Base-by-base conservation (phyloP, 2,888 invertebrate genomes). In the Tromatobia lineatoria region DNA sequence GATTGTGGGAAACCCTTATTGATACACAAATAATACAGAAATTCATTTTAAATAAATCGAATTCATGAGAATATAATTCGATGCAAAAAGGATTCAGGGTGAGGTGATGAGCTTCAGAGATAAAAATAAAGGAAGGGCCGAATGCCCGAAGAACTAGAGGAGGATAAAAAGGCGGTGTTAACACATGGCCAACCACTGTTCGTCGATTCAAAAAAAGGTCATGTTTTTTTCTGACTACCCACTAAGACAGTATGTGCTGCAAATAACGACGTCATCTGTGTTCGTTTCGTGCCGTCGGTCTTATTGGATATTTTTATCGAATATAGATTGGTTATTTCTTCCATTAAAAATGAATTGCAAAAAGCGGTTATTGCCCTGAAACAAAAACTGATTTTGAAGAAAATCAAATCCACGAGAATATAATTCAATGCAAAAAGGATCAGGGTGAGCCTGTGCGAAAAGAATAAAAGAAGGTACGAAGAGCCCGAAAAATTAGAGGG, bases 171-270 rank as follows among this genome's bases (percentile, higher is more conserved):
- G n/a, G 61, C 75, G 66, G 74, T 83, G 42, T 45, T 77, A 78
- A 78, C 83, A 80, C 75, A 83, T 81, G 64, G 73, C 85, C 70
- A 70, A 77, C 82, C 83, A 81, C 83, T 83, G 80, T 76, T 76
- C 83, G 59, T n/a, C n/a, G n/a, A n/a, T n/a, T n/a, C n/a, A n/a
- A n/a, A n/a, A n/a, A n/a, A n/a, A n/a, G n/a, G n/a, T n/a, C n/a
- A n/a, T n/a, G n/a, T n/a, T n/a, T n/a, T n/a, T n/a, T n/a, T n/a
- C n/a, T n/a, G n/a, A n/a, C n/a, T n/a, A n/a, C n/a, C n/a, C n/a
- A n/a, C n/a, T n/a, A n/a, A n/a, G n/a, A n/a, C n/a, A n/a, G n/a
- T n/a, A n/a, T n/a, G n/a, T n/a, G n/a, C n/a, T n/a, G n/a, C n/a
- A n/a, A n/a, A n/a, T n/a, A n/a, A n/a, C n/a, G n/a, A n/a, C n/a